Conservation (phyloP, 2,797 vertebrate genomes). For the Carcharodon carcharias region DNA sequence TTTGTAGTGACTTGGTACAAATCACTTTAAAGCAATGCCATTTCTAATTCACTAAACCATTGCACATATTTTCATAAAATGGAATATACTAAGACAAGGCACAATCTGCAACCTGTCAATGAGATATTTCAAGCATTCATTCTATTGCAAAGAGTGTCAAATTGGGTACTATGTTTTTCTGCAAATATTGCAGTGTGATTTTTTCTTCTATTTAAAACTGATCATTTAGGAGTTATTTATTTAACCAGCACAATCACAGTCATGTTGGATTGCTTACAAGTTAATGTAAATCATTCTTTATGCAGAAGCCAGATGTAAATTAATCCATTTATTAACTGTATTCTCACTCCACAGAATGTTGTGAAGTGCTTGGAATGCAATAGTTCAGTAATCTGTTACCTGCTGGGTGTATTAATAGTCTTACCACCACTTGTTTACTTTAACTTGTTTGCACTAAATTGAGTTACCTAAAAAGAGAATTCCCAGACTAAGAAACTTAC, state of each 20-base stretch:
- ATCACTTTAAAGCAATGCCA: background rate
- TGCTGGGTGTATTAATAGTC: background rate
- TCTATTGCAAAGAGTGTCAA: background rate
- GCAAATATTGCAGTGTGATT: background rate
- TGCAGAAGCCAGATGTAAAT: background rate
- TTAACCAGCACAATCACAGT: background rate
- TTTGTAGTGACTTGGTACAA: background rate
- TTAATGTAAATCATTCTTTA: background rate
- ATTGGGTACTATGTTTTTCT: background rate
- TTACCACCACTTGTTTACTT: background rate
- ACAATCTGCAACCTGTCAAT: background rate
- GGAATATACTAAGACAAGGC: background rate
- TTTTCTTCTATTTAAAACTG: background rate
- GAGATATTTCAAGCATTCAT: background rate
- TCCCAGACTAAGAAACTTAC: background rate
- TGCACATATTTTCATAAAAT: slow-evolving; percentile 16
- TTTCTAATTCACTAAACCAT: background rate
- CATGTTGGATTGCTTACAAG: background rate
- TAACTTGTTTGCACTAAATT: background rate
- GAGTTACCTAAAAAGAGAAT: background rate
- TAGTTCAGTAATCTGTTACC: background rate
- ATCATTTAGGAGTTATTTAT: slow-evolving; percentile 10
- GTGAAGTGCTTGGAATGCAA: background rate
- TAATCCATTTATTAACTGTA: background rate
- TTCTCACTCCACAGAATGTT: background rate